Conservation (phyloP, 2,113 vertebrate species). For the Poicephalus gulielmi region DNA sequence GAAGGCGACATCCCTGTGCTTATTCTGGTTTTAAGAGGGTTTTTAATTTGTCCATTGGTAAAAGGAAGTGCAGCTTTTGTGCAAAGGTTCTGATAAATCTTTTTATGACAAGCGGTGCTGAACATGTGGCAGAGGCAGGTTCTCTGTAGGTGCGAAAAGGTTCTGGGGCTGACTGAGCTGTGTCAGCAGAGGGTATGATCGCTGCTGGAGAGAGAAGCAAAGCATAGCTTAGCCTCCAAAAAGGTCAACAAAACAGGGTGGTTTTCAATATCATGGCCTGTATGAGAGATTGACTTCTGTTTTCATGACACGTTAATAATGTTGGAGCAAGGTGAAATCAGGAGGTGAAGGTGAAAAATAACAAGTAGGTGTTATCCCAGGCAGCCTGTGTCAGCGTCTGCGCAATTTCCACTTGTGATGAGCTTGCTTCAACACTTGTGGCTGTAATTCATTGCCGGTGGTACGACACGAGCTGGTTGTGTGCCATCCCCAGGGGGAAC, state of each 20-base stretch:
- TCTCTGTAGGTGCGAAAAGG: neutral
- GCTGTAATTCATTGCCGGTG: neutral
- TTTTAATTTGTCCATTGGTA: neutral
- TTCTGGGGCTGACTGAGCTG: neutral
- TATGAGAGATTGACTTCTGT: neutral
- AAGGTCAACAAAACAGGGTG: neutral
- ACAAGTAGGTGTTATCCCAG: neutral
- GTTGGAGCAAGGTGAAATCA: neutral
- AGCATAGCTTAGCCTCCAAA: neutral
- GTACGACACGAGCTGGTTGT: neutral
- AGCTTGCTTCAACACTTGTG: neutral
- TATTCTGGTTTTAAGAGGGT: neutral
- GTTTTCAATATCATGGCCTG: neutral
- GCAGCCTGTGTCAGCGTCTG: neutral
- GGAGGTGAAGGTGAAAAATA: neutral
- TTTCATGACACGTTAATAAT: neutral
- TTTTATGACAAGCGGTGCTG: neutral
- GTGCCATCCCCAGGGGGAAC: neutral
- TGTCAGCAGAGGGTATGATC: neutral
- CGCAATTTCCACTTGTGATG: neutral
- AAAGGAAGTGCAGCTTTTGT: neutral
- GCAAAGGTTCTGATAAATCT: neutral
- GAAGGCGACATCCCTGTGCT: neutral
- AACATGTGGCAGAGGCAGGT: rapidly evolving
- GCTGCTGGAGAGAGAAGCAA: rapidly evolving